Conservation (phyloP, 2,113 vertebrate genomes). For the Picathartes gymnocephalus region DNA sequence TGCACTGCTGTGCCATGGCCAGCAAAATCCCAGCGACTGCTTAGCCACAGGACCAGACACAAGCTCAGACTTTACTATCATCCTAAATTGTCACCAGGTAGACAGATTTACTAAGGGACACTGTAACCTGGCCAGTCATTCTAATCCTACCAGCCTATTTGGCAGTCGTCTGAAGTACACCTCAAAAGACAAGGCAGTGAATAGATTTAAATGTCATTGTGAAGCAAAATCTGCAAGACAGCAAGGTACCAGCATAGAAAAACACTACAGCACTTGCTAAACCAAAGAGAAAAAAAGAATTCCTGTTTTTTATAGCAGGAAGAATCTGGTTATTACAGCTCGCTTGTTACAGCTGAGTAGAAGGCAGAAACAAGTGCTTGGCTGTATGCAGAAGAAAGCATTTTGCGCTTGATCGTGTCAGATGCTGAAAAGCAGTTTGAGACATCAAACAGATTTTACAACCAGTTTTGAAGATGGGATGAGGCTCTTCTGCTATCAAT, state of each 20-base stretch:
- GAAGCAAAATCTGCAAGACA: neutral
- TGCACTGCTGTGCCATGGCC: neutral
- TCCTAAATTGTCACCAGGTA: neutral
- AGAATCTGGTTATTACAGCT: neutral
- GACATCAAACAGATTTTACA: neutral
- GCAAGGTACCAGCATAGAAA: neutral
- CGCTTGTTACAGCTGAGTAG: neutral
- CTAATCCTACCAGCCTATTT: constrained; percentile 12
- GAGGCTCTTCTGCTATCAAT: neutral
- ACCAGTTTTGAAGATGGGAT: neutral
- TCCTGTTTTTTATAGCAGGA: neutral
- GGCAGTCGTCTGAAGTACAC: neutral
- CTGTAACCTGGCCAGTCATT: neutral
- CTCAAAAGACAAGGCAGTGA: neutral
- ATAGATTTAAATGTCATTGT: neutral
- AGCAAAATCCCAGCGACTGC: neutral
- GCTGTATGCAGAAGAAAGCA: neutral
- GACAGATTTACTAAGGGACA: constrained; percentile 30
- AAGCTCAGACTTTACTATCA: neutral
- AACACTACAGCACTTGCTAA: neutral
- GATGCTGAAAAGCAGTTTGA: neutral
- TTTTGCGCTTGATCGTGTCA: neutral
- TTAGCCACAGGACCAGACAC: neutral
- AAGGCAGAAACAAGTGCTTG: neutral
- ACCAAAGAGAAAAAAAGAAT: neutral